Evolutionary conservation across 2,113 vertebrate species (phyloP).

Genomic region (Oryzias celebensis): DNA sequence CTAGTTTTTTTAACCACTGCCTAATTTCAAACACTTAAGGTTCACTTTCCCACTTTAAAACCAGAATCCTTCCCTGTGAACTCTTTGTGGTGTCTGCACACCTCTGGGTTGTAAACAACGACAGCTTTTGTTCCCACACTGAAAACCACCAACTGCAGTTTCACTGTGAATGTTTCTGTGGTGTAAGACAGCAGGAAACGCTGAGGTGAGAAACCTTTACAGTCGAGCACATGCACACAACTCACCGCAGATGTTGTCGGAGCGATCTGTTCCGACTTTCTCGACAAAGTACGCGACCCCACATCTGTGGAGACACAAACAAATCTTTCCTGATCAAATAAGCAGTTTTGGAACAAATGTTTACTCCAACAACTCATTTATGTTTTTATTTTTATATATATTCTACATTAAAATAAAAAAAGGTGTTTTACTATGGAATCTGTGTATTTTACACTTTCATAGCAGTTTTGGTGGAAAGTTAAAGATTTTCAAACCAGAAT

Average conservation of each 20-base stretch:
- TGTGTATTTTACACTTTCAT: no score
- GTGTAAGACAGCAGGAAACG: neutral
- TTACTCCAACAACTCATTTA: no score
- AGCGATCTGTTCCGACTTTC: conserved; percentile 17
- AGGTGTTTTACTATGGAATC: no score
- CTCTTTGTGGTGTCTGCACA: neutral
- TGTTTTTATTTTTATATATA: no score
- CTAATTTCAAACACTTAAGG: no score
- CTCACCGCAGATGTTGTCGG: conserved; percentile 71
- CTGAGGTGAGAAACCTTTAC: neutral
- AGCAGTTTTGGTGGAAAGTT: no score
- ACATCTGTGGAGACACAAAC: conserved; percentile 57
- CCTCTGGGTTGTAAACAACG: neutral
- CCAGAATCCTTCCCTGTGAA: no score
- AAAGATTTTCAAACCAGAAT: no score
- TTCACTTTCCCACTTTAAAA: no score
- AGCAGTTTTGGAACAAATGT: no score
- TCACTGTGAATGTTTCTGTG: conserved; percentile 30
- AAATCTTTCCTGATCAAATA: neutral
- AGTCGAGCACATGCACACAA: neutral
- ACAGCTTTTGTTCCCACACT: conserved; percentile 16
- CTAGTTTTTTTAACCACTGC: no score
- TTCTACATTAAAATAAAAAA: no score
- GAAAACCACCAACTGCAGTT: conserved; percentile 42
- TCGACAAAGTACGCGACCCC: rapidly evolving